Percentiles rank a stretch among this genome's conserved stretches.
Evolutionary conservation across 1,140 invertebrate genomes (phyloP).

Genomic region (Zaprionus camerounensis): DNA sequence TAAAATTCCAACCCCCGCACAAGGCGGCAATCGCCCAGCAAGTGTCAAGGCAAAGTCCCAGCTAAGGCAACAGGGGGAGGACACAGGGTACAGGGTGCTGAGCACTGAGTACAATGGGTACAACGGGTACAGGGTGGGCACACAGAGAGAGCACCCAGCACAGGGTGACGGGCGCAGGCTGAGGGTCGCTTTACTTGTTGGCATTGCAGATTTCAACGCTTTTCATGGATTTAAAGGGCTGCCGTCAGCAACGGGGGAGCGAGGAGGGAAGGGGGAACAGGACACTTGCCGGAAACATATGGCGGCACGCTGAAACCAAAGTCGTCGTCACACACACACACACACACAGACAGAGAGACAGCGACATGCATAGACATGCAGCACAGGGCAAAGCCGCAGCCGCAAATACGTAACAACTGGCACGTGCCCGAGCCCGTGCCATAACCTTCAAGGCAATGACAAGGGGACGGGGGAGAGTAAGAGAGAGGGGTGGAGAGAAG

Average conservation of each 20-base stretch:
- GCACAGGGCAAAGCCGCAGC: conserved; percentile 57
- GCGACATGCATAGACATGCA: conserved; percentile 26
- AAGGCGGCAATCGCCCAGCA: conserved; percentile 37
- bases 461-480: conserved; percentile 16
- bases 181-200: conserved; percentile 60
- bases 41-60: conserved; percentile 56
- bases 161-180: conserved; percentile 1
- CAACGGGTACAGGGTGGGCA: neutral
- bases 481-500: conserved; percentile 25
- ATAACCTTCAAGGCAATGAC: conserved; percentile 67
- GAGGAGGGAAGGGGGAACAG: conserved; percentile 24
- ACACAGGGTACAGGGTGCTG: neutral
- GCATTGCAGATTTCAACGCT: conserved; percentile 76
- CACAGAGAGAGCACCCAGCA: neutral
- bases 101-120: neutral
- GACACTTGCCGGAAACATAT: conserved; percentile 81
- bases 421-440: conserved; percentile 67
- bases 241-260: neutral
- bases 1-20: conserved; percentile 39
- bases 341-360: conserved; percentile 26
- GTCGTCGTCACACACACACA: conserved; percentile 50
- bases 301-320: conserved; percentile 80
- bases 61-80: neutral
- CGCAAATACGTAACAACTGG: conserved; percentile 60
- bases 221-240: conserved; percentile 57